Evolutionary conservation across 1,140 invertebrate species (phyloP).

Genomic region (Camponotus floridanus): DNA sequence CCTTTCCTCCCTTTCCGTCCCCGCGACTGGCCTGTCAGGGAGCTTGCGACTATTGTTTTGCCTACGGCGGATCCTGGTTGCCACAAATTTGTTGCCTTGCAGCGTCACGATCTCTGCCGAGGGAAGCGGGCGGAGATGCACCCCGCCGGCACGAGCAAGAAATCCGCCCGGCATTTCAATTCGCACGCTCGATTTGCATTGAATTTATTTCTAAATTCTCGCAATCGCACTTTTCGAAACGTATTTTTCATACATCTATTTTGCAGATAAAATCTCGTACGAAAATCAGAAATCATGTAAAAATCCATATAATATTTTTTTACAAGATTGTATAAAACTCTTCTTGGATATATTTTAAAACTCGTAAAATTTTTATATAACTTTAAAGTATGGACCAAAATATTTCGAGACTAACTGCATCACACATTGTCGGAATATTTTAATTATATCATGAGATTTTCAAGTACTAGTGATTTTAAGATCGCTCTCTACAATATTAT

Average conservation of each 20-base stretch:
- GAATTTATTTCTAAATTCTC: slow-evolving; percentile 28
- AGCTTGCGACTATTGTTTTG: slow-evolving; percentile 76
- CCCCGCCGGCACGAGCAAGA: slow-evolving; percentile 28
- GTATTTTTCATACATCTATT: neutral
- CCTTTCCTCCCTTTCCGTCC: slow-evolving; percentile 42
- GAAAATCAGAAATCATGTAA: neutral
- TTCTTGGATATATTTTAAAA: neutral
- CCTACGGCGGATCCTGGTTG: slow-evolving; percentile 62
- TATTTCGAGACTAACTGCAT: neutral
- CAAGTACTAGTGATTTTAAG: neutral
- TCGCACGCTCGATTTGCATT: slow-evolving; percentile 9
- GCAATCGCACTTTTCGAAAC: neutral
- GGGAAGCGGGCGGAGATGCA: slow-evolving; percentile 4
- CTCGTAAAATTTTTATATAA: neutral
- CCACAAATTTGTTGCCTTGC: slow-evolving; percentile 54
- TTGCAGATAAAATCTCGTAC: neutral
- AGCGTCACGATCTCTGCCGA: slow-evolving; percentile 60
- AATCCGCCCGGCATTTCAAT: slow-evolving; percentile 40
- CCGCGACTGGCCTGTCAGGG: slow-evolving; percentile 65
- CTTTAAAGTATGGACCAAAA: neutral
- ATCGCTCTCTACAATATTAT: neutral
- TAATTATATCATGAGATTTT: neutral
- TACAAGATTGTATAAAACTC: neutral
- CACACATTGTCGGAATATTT: neutral
- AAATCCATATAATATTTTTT: neutral